phyloP scores from a whole-genome alignment of 2,888 invertebrate species.

The Cybosia mesomella region DNA sequence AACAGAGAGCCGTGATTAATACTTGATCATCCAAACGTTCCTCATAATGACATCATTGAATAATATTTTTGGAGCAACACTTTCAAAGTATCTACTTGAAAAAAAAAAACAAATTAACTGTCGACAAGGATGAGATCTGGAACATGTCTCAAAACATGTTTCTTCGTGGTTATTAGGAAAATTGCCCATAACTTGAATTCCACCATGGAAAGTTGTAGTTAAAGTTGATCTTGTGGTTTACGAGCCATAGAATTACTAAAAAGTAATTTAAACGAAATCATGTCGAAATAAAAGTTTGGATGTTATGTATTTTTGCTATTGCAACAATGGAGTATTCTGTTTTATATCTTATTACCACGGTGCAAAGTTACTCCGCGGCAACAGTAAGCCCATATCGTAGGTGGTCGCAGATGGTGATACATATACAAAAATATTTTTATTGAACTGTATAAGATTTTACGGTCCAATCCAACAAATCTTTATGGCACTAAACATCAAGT shows the following conservation, averaged over 20 bases:
- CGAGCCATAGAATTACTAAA: conserved; percentile 27
- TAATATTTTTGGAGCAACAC: neutral
- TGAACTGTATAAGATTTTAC: conserved; percentile 77
- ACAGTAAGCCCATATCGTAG: conserved; percentile 75
- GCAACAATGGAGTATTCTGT: conserved; percentile 54
- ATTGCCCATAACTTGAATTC: conserved; percentile 37
- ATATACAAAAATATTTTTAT: conserved; percentile 78
- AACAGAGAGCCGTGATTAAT: neutral
- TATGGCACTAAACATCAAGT: conserved; percentile 63
- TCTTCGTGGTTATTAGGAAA: conserved; percentile 22
- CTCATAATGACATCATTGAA: neutral
- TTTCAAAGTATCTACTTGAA: neutral
- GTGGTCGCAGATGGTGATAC: conserved; percentile 71
- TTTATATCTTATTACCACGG: conserved; percentile 62
- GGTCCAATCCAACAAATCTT: conserved; percentile 70
- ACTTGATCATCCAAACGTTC: no score
- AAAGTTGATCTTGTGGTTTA: conserved; percentile 30
- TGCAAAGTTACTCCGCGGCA: conserved; percentile 59
- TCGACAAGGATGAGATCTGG: neutral
- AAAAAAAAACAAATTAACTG: neutral
- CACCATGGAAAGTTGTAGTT: conserved; percentile 33
- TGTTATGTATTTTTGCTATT: conserved; percentile 38
- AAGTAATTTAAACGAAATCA: conserved; percentile 34
- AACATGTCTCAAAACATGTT: conserved; percentile 13
- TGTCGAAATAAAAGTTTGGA: conserved; percentile 28